These are phyloP conservation scores for Charina bottae DNA, from an alignment of 2,113 vertebrate genomes.

Conservation along the genomic window DNA sequence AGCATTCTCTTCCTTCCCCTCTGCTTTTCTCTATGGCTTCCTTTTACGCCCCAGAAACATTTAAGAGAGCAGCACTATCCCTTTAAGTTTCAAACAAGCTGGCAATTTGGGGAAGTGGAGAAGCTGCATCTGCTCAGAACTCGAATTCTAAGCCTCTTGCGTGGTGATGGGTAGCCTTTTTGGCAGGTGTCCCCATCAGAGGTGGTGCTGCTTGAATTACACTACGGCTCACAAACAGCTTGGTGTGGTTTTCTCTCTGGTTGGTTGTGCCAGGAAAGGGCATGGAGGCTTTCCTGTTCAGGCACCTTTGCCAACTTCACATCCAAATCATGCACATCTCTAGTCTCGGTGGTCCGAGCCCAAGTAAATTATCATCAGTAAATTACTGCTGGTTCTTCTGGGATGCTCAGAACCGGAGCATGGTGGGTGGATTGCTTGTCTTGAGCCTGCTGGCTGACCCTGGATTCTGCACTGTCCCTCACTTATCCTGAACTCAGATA, in stretches of 20 bases:
- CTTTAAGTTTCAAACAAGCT: too few relatives aligned
- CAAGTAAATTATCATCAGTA: neutral
- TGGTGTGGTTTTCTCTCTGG: neutral
- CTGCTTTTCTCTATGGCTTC: neutral
- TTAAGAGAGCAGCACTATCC: too few relatives aligned
- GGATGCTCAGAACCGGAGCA: neutral
- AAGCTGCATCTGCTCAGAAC: accelerated
- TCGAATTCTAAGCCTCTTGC: neutral
- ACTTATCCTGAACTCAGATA: too few relatives aligned
- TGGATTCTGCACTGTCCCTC: too few relatives aligned
- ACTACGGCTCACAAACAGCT: neutral
- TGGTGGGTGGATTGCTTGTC: too few relatives aligned
- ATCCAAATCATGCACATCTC: neutral
- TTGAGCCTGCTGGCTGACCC: neutral
- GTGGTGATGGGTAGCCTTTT: neutral
- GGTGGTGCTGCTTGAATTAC: neutral
- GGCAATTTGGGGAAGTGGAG: neutral
- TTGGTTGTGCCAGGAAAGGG: neutral
- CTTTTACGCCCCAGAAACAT: neutral
- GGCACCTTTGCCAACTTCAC: neutral
- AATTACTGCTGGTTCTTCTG: neutral
- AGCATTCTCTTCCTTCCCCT: neutral
- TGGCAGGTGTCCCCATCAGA: neutral
- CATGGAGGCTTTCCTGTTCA: neutral
- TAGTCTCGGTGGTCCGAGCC: neutral